Evolutionary conservation across 2,797 vertebrate genomes (phyloP).

Genomic region (Sandelia bainsii): DNA sequence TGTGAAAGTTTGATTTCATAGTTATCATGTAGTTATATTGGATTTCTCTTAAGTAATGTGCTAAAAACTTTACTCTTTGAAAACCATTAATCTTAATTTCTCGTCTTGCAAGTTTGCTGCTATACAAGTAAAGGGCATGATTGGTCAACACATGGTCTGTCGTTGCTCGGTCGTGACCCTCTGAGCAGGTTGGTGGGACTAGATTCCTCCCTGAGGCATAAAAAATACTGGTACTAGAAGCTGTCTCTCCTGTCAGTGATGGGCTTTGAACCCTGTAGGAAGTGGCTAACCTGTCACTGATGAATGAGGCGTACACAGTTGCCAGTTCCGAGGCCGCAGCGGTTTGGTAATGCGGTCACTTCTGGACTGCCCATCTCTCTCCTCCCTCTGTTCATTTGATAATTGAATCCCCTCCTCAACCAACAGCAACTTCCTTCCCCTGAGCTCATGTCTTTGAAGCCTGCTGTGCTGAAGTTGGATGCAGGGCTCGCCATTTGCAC

Average conservation of each 20-base stretch:
- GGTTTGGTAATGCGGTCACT: constrained; percentile 20
- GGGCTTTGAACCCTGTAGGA: constrained; percentile 52
- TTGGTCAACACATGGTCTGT: constrained; percentile 14
- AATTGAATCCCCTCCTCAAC: constrained; percentile 29
- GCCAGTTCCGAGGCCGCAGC: constrained; percentile 41
- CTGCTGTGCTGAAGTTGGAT: constrained; percentile 38
- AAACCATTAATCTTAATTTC: too few relatives aligned
- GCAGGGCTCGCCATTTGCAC: constrained; percentile 12
- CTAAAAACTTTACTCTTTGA: too few relatives aligned
- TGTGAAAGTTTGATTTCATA: background rate
- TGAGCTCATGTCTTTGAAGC: constrained; percentile 41
- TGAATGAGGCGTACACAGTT: constrained; percentile 28
- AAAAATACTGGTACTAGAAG: background rate
- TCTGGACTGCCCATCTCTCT: background rate
- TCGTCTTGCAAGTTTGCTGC: too few relatives aligned
- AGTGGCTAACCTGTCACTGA: constrained; percentile 40
- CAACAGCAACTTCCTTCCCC: constrained; percentile 11
- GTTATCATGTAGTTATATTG: background rate
- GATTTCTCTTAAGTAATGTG: background rate
- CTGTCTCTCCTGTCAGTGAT: constrained; percentile 6
- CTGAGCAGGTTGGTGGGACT: constrained; percentile 1
- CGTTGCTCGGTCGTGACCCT: constrained; percentile 14
- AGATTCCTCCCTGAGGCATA: background rate
- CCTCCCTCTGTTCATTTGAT: constrained; percentile 26
- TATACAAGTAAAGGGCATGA: background rate